These are phyloP conservation scores for Brachionus koreanus DNA, from an alignment of 1,140 invertebrate species.

Conservation along the genomic window DNA sequence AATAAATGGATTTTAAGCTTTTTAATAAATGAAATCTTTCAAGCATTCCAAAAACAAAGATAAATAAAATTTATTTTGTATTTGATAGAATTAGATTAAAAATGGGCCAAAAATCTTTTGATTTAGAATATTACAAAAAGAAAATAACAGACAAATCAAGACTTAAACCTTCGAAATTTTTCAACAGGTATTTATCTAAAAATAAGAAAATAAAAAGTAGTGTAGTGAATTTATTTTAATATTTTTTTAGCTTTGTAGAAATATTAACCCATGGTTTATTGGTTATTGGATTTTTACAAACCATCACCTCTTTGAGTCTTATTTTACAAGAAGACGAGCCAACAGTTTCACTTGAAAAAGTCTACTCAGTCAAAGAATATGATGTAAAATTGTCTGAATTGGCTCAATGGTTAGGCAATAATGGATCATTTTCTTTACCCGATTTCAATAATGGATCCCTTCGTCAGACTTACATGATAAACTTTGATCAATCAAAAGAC, in stretches of 20 bases:
- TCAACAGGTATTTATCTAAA: neutral
- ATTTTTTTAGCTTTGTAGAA: neutral
- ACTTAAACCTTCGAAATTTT: neutral
- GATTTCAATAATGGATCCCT: neutral
- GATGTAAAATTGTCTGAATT: neutral
- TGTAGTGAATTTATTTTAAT: too few species aligned
- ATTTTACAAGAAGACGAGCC: neutral
- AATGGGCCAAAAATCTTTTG: neutral
- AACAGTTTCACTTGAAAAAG: neutral
- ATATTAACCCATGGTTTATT: neutral
- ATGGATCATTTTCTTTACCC: neutral
- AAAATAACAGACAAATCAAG: neutral
- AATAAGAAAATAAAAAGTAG: neutral
- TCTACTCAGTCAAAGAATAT: slow-evolving; percentile 6
- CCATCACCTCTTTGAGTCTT: neutral
- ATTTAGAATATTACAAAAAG: neutral
- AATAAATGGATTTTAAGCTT: neutral
- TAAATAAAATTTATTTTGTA: neutral
- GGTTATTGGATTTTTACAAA: neutral
- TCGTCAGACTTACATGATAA: neutral
- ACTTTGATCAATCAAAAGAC: neutral
- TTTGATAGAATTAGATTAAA: neutral
- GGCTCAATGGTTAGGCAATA: neutral
- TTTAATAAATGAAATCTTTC: neutral
- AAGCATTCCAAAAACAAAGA: neutral